Conservation (phyloP, 2,113 vertebrate genomes). For the Lasiurus borealis region DNA sequence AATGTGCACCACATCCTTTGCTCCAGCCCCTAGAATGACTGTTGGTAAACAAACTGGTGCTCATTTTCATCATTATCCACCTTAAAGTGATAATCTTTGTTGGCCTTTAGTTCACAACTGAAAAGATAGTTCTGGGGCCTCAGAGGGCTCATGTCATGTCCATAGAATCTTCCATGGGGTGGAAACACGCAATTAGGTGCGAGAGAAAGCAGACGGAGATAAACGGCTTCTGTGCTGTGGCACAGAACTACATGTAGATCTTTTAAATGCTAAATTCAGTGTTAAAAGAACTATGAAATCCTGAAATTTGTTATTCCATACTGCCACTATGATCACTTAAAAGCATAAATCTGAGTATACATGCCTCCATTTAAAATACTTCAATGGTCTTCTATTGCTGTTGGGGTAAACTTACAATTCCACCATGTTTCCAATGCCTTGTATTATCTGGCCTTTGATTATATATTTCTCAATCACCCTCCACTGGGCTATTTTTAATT, state of each 20-base stretch:
- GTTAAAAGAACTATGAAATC: background rate
- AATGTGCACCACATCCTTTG: no score
- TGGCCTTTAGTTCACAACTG: no score
- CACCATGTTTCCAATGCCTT: background rate
- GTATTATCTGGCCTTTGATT: background rate
- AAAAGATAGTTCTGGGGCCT: no score
- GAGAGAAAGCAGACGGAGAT: no score
- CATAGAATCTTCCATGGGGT: no score
- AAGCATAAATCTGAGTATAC: background rate
- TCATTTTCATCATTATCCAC: no score
- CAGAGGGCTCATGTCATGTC: no score
- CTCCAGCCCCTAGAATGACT: no score
- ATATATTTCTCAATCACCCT: background rate
- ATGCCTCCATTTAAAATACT: background rate
- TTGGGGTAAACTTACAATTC: background rate
- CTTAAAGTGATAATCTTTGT: no score
- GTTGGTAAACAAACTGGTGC: no score
- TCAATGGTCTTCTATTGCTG: background rate
- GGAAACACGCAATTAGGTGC: no score
- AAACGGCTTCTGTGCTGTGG: no score
- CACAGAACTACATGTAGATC: background rate
- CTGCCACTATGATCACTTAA: background rate
- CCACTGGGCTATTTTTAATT: background rate
- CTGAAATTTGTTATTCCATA: background rate
- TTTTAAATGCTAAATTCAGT: background rate